Evolutionary conservation across 2,888 invertebrate species (phyloP).

Genomic region (Leptinotarsa rubiginosa): DNA sequence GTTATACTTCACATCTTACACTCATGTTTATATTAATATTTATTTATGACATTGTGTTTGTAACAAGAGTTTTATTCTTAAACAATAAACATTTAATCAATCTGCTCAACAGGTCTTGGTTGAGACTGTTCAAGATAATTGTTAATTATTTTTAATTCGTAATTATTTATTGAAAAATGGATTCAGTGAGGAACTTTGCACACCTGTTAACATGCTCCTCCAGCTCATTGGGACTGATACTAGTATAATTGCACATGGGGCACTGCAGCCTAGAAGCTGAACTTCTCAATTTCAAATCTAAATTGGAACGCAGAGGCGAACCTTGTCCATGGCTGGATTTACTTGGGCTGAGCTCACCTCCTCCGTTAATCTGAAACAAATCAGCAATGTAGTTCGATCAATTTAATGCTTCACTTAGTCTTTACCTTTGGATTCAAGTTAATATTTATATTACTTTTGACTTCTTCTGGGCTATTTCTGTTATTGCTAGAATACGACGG

Average conservation of each 20-base stretch:
- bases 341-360: conserved; percentile 63
- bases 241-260: conserved; percentile 82
- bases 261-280: conserved; percentile 73
- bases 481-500: conserved; percentile 55
- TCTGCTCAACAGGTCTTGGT: no score
- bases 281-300: conserved; percentile 76
- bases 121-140: no score
- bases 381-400: no score
- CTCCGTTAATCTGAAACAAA: conserved; percentile 61
- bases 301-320: conserved; percentile 78
- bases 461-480: conserved; percentile 51
- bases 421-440: conserved; percentile 64
- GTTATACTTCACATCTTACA: no score
- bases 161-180: no score
- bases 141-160: no score
- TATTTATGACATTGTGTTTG: no score
- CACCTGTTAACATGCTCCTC: conserved; percentile 83
- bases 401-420: no score
- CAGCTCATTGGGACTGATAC: conserved; percentile 78
- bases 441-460: conserved; percentile 62
- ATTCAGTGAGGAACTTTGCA: no score
- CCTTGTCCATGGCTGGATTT: conserved; percentile 75
- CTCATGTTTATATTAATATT: no score
- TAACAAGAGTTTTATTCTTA: no score
- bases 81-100: no score